These are phyloP conservation scores for Allobates femoralis DNA, from an alignment of 2,797 vertebrate genomes.

Conservation along the genomic window DNA sequence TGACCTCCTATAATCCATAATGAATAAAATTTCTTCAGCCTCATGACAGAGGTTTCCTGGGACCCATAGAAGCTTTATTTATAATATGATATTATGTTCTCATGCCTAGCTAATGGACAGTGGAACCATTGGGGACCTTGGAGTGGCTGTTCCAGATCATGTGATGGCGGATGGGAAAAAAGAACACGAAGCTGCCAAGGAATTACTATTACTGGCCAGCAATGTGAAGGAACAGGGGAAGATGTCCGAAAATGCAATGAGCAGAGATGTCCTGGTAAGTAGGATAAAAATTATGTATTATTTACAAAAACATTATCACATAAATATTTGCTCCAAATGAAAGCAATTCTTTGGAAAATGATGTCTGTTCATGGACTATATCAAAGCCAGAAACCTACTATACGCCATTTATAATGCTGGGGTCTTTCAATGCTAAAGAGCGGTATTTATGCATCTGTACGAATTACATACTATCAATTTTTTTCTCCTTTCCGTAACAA, in stretches of 20 bases:
- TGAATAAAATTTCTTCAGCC: not conserved
- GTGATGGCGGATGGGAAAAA: slow-evolving; percentile 95
- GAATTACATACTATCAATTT: too few relatives aligned
- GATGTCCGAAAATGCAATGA: slow-evolving; percentile 95
- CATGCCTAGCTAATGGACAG: slow-evolving; percentile 89
- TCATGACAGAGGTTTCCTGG: not conserved
- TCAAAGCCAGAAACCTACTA: not conserved
- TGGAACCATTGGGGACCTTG: slow-evolving; percentile 98
- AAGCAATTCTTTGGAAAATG: too few relatives aligned
- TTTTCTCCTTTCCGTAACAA: too few relatives aligned
- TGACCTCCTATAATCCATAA: not conserved
- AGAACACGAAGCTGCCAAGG: slow-evolving; percentile 91
- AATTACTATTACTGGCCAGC: slow-evolving; percentile 85
- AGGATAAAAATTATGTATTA: slow-evolving; percentile 4
- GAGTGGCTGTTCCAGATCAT: slow-evolving; percentile 97
- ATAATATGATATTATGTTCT: slow-evolving; percentile 55
- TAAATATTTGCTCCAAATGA: too few relatives aligned
- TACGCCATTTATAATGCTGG: not conserved
- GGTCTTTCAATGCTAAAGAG: not conserved
- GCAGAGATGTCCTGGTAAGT: slow-evolving; percentile 94
- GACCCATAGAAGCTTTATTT: not conserved
- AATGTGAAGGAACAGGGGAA: slow-evolving; percentile 90
- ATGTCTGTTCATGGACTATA: too few relatives aligned
- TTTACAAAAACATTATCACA: not conserved
- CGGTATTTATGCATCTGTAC: not conserved